These are phyloP conservation scores for Thunnus albacares DNA, from an alignment of 2,797 vertebrate species.

Conservation along the genomic window DNA sequence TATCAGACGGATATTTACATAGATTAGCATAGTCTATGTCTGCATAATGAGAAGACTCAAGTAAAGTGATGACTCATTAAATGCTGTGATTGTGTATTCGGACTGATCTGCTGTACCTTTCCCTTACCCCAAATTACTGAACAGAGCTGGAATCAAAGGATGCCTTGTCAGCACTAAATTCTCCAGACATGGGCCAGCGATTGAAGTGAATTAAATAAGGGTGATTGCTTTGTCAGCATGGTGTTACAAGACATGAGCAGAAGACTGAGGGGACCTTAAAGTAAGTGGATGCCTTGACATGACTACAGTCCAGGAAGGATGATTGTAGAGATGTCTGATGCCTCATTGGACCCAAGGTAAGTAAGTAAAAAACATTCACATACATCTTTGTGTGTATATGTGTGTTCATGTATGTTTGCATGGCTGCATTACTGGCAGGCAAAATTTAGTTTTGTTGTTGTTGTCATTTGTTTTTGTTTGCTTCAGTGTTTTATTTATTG, in stretches of 20 bases:
- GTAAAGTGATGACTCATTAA: conserved; percentile 69
- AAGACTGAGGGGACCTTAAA: conserved; percentile 54
- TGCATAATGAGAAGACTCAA: conserved; percentile 64
- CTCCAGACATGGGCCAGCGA: conserved; percentile 69
- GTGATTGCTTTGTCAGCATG: conserved; percentile 70
- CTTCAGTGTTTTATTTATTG: conserved; percentile 8
- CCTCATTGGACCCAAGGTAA: conserved; percentile 56
- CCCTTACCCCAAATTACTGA: conserved; percentile 60
- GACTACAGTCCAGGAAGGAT: conserved; percentile 51
- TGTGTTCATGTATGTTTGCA: not conserved
- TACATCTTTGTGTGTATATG: not conserved
- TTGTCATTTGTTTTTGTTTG: not conserved
- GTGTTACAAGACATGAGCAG: conserved; percentile 59
- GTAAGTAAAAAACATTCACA: conserved; percentile 31
- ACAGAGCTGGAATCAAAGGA: conserved; percentile 82
- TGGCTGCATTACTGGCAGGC: not conserved
- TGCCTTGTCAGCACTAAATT: conserved; percentile 81
- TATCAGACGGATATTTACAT: conserved; percentile 64
- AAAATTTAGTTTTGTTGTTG: conserved; percentile 8
- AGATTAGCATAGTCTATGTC: conserved; percentile 57
- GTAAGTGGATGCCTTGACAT: conserved; percentile 62
- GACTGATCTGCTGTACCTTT: conserved; percentile 58
- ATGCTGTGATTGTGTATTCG: conserved; percentile 57
- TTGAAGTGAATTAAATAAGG: conserved; percentile 69
- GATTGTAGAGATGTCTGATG: conserved; percentile 43